phyloP scores from a whole-genome alignment of 92 coral and sea anemone species.

The Zoanthus sociatus region DNA sequence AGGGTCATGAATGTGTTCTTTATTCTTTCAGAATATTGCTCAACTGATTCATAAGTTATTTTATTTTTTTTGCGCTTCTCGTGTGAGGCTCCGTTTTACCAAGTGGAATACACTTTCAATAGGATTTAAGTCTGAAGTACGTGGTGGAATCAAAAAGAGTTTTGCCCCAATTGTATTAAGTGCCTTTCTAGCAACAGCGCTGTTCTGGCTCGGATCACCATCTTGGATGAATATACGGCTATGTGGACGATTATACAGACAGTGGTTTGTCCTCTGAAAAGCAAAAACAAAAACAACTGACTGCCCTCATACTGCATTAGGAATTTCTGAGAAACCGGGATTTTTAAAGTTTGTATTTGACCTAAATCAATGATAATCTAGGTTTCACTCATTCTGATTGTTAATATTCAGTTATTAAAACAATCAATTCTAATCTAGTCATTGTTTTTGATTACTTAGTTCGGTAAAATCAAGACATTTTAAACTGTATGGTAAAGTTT shows the following conservation, averaged over 20 bases:
- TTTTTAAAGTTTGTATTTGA: too few species aligned
- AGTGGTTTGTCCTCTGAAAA: background rate
- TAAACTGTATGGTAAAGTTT: too few species aligned
- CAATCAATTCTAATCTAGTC: too few species aligned
- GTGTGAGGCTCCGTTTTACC: conserved; percentile 38
- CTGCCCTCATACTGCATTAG: too few species aligned
- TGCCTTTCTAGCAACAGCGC: conserved; percentile 53
- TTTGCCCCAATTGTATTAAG: conserved; percentile 32
- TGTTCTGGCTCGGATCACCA: conserved; percentile 55
- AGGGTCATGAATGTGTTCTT: too few species aligned
- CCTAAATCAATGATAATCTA: too few species aligned
- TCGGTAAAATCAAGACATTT: too few species aligned
- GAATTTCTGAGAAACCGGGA: too few species aligned
- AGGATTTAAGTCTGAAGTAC: background rate
- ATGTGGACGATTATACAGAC: conserved; percentile 18
- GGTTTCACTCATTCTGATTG: too few species aligned
- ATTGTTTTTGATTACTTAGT: too few species aligned
- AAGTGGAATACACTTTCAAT: conserved; percentile 6
- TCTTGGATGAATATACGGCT: conserved; percentile 51
- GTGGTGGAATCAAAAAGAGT: conserved; percentile 49
- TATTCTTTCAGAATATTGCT: conserved; percentile 17
- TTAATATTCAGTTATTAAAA: too few species aligned
- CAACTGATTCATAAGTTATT: conserved; percentile 26
- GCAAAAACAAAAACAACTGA: too few species aligned
- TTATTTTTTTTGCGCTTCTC: conserved; percentile 19